Evolutionary conservation across 2,797 vertebrate genomes (phyloP).

Genomic region (Amblyraja radiata): DNA sequence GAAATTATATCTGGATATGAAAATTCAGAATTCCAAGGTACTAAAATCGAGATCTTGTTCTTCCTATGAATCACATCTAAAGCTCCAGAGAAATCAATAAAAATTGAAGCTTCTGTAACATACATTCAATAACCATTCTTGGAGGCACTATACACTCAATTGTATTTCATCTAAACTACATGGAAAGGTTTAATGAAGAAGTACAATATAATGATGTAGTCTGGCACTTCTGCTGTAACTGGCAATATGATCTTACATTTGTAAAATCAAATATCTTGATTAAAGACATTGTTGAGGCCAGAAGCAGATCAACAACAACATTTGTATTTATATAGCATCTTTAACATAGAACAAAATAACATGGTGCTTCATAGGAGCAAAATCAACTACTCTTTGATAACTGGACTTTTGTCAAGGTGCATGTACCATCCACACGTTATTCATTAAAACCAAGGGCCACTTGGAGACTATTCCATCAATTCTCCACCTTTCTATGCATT

Average conservation of each 20-base stretch:
- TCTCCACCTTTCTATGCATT: constrained; percentile 26
- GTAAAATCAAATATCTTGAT: no score
- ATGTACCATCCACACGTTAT: not conserved
- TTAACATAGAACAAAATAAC: not conserved
- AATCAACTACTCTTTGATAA: not conserved
- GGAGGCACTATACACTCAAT: not conserved
- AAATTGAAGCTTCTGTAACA: not conserved
- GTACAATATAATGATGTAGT: not conserved
- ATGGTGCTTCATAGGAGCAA: not conserved
- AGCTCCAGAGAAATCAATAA: not conserved
- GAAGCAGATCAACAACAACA: constrained; percentile 12
- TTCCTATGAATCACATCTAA: constrained; percentile 6
- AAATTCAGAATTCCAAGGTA: constrained; percentile 16
- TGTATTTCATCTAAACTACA: constrained; percentile 1
- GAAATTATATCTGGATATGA: constrained; percentile 26
- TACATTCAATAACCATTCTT: not conserved
- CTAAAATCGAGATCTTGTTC: constrained; percentile 20
- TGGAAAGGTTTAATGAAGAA: constrained; percentile 17
- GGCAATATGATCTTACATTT: not conserved
- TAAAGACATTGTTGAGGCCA: not conserved
- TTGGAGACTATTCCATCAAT: not conserved
- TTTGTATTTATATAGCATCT: not conserved
- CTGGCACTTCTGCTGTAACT: not conserved
- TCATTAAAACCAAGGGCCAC: constrained; percentile 1
- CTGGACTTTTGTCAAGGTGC: constrained; percentile 8